phyloP scores from a whole-genome alignment of 2,888 invertebrate genomes.

The Spodoptera exigua region DNA sequence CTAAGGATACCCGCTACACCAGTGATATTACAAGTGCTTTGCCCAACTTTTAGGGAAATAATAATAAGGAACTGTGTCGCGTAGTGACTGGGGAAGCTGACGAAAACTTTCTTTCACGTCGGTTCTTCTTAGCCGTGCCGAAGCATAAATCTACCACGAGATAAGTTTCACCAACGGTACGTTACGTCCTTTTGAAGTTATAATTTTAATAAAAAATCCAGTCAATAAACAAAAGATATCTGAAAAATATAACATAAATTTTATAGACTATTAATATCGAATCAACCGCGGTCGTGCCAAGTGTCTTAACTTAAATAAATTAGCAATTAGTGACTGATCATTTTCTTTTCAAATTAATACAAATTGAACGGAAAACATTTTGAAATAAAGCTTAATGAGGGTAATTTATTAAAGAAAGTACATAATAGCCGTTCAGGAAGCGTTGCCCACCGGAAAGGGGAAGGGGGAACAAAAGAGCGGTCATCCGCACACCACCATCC shows the following conservation, averaged over 20 bases:
- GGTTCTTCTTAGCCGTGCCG: no score
- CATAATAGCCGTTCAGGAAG: slow-evolving; percentile 63
- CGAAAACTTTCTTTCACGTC: no score
- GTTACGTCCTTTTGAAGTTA: no score
- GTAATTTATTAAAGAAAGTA: slow-evolving; percentile 63
- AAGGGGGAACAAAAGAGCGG: slow-evolving; percentile 63
- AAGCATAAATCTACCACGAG: no score
- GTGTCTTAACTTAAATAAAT: slow-evolving; percentile 45
- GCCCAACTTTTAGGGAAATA: no score
- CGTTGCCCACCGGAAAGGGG: slow-evolving; percentile 60
- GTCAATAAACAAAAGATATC: background rate
- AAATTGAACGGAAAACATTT: slow-evolving; percentile 36
- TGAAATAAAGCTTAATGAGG: slow-evolving; percentile 39
- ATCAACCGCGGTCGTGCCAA: background rate
- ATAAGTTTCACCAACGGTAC: no score
- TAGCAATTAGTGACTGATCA: slow-evolving; percentile 44
- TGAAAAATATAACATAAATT: background rate
- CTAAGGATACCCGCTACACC: no score
- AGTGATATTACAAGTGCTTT: no score
- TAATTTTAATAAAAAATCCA: no score
- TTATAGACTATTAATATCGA: background rate
- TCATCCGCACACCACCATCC: slow-evolving; percentile 58
- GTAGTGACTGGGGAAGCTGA: no score
- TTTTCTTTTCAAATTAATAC: slow-evolving; percentile 48
- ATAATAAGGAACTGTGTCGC: no score